A percentile compares a stretch with the other conserved stretches of the same genome.
phyloP scores from a whole-genome alignment of 2,113 vertebrate genomes.

The Myrmecophaga tridactyla region DNA sequence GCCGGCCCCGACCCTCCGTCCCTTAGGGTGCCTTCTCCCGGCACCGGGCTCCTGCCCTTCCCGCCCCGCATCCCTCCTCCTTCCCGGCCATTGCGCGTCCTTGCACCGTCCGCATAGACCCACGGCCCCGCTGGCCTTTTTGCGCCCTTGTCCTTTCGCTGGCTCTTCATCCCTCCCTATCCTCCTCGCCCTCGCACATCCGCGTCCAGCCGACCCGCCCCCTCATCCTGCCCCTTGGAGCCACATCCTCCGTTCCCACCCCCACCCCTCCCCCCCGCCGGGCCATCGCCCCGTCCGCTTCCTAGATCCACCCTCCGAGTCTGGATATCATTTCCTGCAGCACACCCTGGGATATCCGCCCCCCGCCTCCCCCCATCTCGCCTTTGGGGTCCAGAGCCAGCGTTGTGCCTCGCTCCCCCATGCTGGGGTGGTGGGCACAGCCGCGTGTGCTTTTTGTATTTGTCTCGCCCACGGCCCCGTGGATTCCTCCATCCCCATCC shows the following conservation, averaged over 20 bases:
- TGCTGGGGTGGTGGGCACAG: not conserved
- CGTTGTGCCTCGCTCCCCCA: not conserved
- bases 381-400: not conserved
- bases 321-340: slow-evolving; percentile 74
- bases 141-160: not conserved
- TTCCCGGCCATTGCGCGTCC: no score
- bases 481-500: not conserved
- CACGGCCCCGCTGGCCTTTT: not conserved
- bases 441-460: not conserved
- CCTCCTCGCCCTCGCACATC: not conserved
- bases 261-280: not conserved
- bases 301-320: slow-evolving; percentile 67
- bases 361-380: not conserved
- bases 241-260: not conserved
- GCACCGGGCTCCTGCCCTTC: not conserved
- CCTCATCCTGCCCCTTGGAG: slow-evolving; percentile 24
- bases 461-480: not conserved
- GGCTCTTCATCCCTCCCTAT: not conserved
- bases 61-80: rapidly evolving
- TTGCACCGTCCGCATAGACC: no score
- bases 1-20: slow-evolving; percentile 74
- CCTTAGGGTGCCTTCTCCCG: not conserved
- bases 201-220: not conserved
- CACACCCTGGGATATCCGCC: slow-evolving; percentile 64
- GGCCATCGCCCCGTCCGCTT: slow-evolving; percentile 56